A percentile compares a stretch with the other conserved stretches of the same genome.
Evolutionary conservation across 2,888 invertebrate genomes (phyloP).

Genomic region (Linyphia triangularis): DNA sequence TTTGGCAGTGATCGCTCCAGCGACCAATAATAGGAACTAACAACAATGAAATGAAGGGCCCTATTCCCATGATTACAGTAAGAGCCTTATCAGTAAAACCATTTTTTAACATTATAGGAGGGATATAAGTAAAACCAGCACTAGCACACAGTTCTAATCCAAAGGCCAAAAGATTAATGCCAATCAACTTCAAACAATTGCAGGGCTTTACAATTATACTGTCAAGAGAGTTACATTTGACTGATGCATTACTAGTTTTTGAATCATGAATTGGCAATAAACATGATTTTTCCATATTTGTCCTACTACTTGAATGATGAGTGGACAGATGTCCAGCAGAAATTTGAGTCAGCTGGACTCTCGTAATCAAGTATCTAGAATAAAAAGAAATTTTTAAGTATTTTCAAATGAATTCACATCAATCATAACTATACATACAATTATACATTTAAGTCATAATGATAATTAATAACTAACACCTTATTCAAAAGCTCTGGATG

Average conservation of each 20-base stretch:
- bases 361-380: slow-evolving; percentile 16
- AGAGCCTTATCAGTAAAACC: slow-evolving; percentile 81
- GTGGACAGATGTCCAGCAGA: slow-evolving; percentile 39
- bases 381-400: no score
- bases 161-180: slow-evolving; percentile 80
- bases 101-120: slow-evolving; percentile 81
- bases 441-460: no score
- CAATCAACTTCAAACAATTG: slow-evolving; percentile 57
- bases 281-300: slow-evolving; percentile 26
- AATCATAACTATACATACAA: no score
- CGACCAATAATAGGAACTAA: slow-evolving; percentile 80
- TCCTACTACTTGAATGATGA: slow-evolving; percentile 6
- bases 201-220: slow-evolving; percentile 13
- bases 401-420: no score
- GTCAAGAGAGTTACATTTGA: slow-evolving; percentile 9
- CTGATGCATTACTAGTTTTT: not conserved
- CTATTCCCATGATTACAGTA: slow-evolving; percentile 81
- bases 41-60: slow-evolving; percentile 80
- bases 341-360: slow-evolving; percentile 24
- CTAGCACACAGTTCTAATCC: slow-evolving; percentile 81
- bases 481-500: no score
- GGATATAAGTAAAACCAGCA: slow-evolving; percentile 81
- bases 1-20: slow-evolving; percentile 80
- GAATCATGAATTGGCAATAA: slow-evolving; percentile 36
- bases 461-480: no score